These are phyloP conservation scores for Ptiloglossa arizonensis DNA, from an alignment of 1,140 invertebrate species.

Conservation along the genomic window DNA sequence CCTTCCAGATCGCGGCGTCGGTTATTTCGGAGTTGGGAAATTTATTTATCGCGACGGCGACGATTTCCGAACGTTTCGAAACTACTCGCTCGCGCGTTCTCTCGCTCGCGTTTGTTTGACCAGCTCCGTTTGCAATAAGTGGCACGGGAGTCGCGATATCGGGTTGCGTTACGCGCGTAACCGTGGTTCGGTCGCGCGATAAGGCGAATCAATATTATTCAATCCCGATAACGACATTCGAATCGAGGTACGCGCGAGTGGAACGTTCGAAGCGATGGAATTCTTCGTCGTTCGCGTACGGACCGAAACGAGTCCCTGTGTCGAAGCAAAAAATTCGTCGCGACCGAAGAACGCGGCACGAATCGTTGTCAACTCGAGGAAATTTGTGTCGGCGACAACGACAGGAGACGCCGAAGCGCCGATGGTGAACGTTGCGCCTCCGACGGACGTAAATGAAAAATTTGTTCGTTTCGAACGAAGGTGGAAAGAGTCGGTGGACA, in stretches of 20 bases:
- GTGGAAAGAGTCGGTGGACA: no score
- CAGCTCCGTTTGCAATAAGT: conserved; percentile 28
- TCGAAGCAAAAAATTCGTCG: no score
- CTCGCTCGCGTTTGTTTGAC: conserved; percentile 36
- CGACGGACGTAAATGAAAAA: neutral
- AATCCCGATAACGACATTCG: conserved; percentile 52
- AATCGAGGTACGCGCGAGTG: conserved; percentile 15
- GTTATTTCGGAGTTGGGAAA: neutral
- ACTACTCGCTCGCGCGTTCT: neutral
- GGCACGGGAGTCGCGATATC: conserved; percentile 25
- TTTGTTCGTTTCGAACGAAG: neutral
- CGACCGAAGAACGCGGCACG: neutral
- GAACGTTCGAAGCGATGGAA: no score
- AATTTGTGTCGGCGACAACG: neutral
- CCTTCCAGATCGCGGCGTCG: neutral
- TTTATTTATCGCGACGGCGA: neutral
- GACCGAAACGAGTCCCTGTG: no score
- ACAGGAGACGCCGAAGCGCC: neutral
- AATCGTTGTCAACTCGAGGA: neutral
- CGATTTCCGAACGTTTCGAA: neutral
- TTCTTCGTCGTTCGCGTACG: conserved; percentile 19
- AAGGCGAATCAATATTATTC: conserved; percentile 66
- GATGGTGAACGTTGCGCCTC: neutral
- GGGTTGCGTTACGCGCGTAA: conserved; percentile 37
- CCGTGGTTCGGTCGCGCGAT: conserved; percentile 37